Evolutionary conservation across 2,113 vertebrate species (phyloP).

Genomic region (Pterophyllum scalare): DNA sequence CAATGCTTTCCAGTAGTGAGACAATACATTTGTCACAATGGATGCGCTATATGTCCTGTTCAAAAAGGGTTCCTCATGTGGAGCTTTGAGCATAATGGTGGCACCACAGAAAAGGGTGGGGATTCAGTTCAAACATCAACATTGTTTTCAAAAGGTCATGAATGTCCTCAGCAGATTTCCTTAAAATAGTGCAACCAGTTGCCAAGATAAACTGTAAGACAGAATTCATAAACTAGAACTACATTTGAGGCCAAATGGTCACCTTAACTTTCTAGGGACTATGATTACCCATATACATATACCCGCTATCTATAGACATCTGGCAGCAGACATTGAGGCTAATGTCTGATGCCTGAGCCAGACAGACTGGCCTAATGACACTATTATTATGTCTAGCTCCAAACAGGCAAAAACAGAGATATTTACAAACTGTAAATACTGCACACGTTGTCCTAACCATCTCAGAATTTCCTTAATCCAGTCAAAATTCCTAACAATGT

Average conservation of each 20-base stretch:
- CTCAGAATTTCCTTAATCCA: not conserved
- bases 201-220: not conserved
- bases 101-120: not conserved
- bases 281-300: constrained; percentile 13
- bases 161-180: not conserved
- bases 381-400: not conserved
- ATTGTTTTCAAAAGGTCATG: not conserved
- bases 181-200: not conserved
- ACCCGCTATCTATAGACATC: not conserved
- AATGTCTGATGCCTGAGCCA: not conserved
- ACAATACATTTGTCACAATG: not conserved
- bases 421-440: not conserved
- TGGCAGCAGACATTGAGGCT: not conserved
- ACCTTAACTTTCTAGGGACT: constrained; percentile 17
- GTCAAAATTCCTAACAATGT: not conserved
- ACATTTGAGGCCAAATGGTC: constrained; percentile 10
- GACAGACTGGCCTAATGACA: not conserved
- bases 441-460: not conserved
- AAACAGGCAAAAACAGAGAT: not conserved
- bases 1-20: not conserved
- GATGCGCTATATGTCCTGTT: not conserved
- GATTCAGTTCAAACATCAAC: not conserved
- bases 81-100: not conserved
- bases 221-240: not conserved
- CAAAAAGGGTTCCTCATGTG: not conserved